Evolutionary conservation across 2,797 vertebrate genomes (phyloP), one percentile per base, ranked within the genome.

Genomic region (Pantherophis vulpinus): DNA sequence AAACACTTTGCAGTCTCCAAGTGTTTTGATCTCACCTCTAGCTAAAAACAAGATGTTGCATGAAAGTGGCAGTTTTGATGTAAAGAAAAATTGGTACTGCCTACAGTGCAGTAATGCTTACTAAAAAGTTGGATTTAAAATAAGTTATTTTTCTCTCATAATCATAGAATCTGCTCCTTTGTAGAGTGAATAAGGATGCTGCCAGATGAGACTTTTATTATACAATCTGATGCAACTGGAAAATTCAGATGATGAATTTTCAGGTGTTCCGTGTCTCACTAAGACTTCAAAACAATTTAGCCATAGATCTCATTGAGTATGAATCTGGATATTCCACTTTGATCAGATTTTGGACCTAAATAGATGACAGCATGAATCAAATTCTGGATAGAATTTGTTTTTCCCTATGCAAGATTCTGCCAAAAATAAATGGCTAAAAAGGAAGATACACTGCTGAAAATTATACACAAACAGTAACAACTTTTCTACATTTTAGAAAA

Each of bases 31-130:
- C 94, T 25, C 87, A 56, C 47, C 91, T 91, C 74, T 56, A 88
- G 25, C 56, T 96, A 93, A 91, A 88, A 51, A 91, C 58, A 95
- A 95, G 94, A 90, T 79, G 8, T 89, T 93, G 60, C 47, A 18
- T 25, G n/a, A 92, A 27, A 20, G 47, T 20, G 89, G 66, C 25
- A 94, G 83, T 88, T 89, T 55, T n/a, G 0, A 23, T 56, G 13
- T 1, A 23, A 27, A 4, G 58, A 59, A 92, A 93, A 90, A 25
- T 56, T 90, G 54, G 32, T 90, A 90, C 25, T 9, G 29, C 0
- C 42, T 54, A 88, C 0, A 92, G 79, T 88, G 59, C 1, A 92
- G 70, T 89, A 59, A 92, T 56, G 56, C 54, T 32, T 94, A 63
- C 8, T 74, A 42, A 90, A 63, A 42, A 94, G 93, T 3, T 2